A percentile compares a stretch with the other conserved stretches of the same genome.
Evolutionary conservation across 2,797 vertebrate genomes (phyloP).

Genomic region (Liparis tanakae): DNA sequence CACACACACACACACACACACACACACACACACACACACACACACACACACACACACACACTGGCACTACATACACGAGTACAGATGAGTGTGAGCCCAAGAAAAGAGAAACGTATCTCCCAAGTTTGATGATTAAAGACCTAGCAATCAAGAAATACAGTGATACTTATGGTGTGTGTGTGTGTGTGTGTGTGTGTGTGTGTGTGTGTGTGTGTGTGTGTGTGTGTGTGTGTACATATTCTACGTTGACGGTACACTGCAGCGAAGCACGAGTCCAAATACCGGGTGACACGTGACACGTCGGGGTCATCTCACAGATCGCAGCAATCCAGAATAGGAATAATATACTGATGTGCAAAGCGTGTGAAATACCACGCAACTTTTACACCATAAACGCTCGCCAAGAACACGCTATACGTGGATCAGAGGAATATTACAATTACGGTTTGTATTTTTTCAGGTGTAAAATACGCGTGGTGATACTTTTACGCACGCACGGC

Average conservation of each 20-base stretch:
- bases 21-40: no score
- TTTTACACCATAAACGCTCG: background rate
- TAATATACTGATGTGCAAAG: background rate
- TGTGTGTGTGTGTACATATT: no score
- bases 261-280: conserved; percentile 14
- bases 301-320: background rate
- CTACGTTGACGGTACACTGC: background rate
- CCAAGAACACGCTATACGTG: background rate
- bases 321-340: background rate
- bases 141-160: background rate
- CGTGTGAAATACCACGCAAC: background rate
- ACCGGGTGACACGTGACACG: background rate
- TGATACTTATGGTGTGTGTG: no score
- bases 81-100: background rate
- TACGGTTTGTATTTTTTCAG: background rate
- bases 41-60: no score
- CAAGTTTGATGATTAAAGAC: background rate
- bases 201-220: no score
- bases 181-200: no score
- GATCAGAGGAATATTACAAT: background rate
- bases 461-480: background rate
- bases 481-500: conserved; percentile 3
- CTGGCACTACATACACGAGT: background rate
- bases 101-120: background rate
- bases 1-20: no score